phyloP scores from a whole-genome alignment of 1,140 invertebrate species.

The Limonius californicus region DNA sequence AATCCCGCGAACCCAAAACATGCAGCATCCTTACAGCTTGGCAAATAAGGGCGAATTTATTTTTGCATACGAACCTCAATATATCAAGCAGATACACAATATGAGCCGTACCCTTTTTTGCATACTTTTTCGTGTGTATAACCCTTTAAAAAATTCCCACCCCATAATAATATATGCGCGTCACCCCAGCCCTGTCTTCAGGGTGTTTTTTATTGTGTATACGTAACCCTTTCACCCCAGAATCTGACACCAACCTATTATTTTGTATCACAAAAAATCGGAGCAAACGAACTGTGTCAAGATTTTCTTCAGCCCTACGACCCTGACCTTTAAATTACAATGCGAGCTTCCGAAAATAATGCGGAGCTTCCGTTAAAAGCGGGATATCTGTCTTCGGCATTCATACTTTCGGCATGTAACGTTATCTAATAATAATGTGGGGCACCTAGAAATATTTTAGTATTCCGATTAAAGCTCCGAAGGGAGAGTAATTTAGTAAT shows the following conservation, averaged over 20 bases:
- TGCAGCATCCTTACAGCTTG: constrained; percentile 17
- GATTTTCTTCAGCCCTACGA: constrained; percentile 36
- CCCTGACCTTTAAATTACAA: constrained; percentile 13
- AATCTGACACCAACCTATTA: constrained; percentile 46
- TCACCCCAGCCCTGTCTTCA: constrained; percentile 44
- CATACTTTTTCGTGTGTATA: constrained; percentile 40
- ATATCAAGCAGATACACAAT: constrained; percentile 42
- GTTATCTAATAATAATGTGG: not conserved
- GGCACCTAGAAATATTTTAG: not conserved
- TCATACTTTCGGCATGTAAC: not conserved
- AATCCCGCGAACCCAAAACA: constrained; percentile 17
- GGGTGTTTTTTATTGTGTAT: constrained; percentile 46
- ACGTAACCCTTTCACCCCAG: constrained; percentile 44
- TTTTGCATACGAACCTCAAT: constrained; percentile 42
- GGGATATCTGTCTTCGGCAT: too few relatives aligned
- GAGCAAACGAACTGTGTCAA: constrained; percentile 46
- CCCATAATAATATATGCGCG: constrained; percentile 43
- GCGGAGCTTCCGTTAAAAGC: not conserved
- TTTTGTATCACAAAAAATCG: constrained; percentile 38
- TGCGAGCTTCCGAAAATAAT: not conserved
- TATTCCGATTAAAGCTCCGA: not conserved
- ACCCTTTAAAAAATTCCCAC: constrained; percentile 42
- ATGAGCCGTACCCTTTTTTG: constrained; percentile 44
- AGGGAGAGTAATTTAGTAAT: constrained; percentile 2
- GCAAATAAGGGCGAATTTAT: constrained; percentile 24